Percentiles rank a stretch among this genome's conserved stretches.
phyloP scores from a whole-genome alignment of 2,888 invertebrate genomes.

The Uropetala carovei region DNA sequence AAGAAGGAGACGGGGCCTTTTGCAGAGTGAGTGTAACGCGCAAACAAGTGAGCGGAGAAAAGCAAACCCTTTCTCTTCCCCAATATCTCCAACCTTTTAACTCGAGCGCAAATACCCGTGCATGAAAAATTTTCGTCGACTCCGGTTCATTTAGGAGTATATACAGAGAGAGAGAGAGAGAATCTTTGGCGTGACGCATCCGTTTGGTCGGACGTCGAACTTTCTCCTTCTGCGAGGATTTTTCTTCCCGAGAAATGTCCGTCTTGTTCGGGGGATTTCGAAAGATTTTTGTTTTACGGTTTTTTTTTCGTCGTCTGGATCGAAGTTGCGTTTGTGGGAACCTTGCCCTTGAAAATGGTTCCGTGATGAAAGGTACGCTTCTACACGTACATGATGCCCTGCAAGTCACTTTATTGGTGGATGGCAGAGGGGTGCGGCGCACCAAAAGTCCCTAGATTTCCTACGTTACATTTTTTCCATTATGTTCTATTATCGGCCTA shows the following conservation, averaged over 20 bases:
- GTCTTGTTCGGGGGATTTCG: not conserved
- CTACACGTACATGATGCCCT: not conserved
- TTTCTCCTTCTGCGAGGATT: not conserved
- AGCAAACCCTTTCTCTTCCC: conserved; percentile 22
- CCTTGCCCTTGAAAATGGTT: not conserved
- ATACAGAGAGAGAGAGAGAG: conserved; percentile 1
- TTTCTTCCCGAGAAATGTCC: not conserved
- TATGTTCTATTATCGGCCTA: too few relatives aligned
- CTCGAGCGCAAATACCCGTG: conserved; percentile 54
- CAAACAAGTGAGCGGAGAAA: conserved; percentile 47
- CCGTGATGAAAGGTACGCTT: not conserved
- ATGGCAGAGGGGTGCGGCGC: too few relatives aligned
- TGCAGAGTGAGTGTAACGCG: conserved; percentile 10
- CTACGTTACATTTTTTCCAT: too few relatives aligned
- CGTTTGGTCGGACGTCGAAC: conserved; percentile 20
- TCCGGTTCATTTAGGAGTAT: conserved; percentile 1
- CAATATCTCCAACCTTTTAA: conserved; percentile 6
- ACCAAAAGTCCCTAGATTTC: too few relatives aligned
- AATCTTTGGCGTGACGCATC: conserved; percentile 39
- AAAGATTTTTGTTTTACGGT: not conserved
- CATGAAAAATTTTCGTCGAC: conserved; percentile 38
- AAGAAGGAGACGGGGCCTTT: not conserved
- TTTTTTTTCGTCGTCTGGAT: not conserved
- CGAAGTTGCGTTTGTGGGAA: not conserved
- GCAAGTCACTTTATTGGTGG: too few relatives aligned